Percentiles rank a stretch among this genome's conserved stretches.
Conservation (phyloP, 2,113 vertebrate genomes). For the Chionomys nivalis region DNA sequence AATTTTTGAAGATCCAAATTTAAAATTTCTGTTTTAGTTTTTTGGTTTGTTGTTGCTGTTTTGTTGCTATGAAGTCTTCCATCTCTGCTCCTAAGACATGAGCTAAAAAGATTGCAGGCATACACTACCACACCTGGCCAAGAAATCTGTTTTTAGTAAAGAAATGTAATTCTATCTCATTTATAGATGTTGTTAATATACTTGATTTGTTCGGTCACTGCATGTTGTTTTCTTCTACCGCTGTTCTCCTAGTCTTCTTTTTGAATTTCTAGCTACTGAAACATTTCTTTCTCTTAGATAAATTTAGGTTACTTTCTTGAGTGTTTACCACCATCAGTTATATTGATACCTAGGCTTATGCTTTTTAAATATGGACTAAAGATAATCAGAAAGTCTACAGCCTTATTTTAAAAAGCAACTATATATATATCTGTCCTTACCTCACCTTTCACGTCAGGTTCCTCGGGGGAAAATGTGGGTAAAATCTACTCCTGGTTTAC, state of each 20-base stretch:
- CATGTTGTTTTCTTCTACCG: neutral
- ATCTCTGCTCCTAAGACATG: neutral
- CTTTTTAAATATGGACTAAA: constrained; percentile 21
- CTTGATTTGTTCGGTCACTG: neutral
- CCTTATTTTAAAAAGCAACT: constrained; percentile 13
- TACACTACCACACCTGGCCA: neutral
- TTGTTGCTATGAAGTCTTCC: neutral
- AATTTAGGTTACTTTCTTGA: neutral
- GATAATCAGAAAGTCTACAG: neutral
- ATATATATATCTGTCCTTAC: neutral
- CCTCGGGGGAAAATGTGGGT: neutral
- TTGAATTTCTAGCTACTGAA: neutral
- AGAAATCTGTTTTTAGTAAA: neutral
- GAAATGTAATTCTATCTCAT: neutral
- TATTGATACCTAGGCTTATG: neutral
- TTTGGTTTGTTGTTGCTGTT: neutral
- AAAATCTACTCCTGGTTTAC: neutral
- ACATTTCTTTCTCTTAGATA: neutral
- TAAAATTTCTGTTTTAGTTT: neutral
- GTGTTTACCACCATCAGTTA: neutral
- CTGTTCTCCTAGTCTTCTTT: constrained; percentile 19
- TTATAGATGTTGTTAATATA: neutral
- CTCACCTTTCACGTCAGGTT: constrained; percentile 32
- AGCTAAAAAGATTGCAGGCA: no score
- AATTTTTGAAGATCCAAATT: constrained; percentile 6